phyloP scores from a whole-genome alignment of 2,113 vertebrate genomes.

The Bubo scandiacus region DNA sequence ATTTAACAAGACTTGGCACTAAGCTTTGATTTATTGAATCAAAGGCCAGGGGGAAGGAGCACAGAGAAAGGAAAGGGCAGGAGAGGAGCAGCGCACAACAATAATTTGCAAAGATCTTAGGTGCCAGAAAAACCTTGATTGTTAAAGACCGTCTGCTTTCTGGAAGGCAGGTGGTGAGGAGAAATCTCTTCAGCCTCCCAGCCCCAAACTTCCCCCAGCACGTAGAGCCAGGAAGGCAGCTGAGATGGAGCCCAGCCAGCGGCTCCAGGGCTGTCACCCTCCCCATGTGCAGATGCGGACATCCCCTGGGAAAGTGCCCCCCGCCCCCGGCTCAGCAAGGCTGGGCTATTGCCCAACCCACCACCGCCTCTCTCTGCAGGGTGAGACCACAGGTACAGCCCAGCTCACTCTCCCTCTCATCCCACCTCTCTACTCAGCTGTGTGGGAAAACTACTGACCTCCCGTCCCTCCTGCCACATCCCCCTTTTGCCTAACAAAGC shows the following conservation, averaged over 20 bases:
- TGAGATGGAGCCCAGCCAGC: background rate
- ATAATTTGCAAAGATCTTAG: background rate
- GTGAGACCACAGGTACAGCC: background rate
- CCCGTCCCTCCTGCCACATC: background rate
- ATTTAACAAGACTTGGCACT: slow-evolving; percentile 38
- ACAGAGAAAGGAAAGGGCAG: slow-evolving; percentile 6
- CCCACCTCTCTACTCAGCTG: background rate
- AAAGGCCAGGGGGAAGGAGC: background rate
- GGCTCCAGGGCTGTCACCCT: background rate
- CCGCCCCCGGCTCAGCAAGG: background rate
- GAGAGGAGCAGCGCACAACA: background rate
- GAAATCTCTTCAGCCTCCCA: background rate
- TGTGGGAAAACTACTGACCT: background rate
- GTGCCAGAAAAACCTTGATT: background rate
- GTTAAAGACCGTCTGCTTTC: background rate
- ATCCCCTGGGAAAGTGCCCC: fast-evolving
- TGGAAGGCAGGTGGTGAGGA: background rate
- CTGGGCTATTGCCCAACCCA: background rate
- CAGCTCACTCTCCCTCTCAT: background rate
- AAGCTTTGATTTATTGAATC: slow-evolving; percentile 60
- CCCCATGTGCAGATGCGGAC: fast-evolving
- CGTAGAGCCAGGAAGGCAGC: background rate
- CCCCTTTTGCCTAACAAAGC: background rate
- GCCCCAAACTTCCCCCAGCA: background rate
- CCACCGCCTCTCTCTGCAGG: fast-evolving